Conservation (phyloP, 2,113 vertebrate species). For the Prionailurus viverrinus region DNA sequence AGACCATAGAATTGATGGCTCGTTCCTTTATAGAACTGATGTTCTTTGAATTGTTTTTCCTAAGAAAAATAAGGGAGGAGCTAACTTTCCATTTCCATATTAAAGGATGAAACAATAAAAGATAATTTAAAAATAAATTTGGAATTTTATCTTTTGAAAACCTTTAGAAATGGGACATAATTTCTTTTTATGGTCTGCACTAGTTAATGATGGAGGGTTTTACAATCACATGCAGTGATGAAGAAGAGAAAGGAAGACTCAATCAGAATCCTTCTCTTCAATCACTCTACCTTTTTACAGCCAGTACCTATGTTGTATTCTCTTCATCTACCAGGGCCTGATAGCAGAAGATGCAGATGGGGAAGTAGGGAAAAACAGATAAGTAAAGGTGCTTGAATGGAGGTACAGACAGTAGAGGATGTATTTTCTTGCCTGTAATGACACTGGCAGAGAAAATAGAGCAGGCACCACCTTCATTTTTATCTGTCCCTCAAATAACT, state of each 20-base stretch:
- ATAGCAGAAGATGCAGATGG: not conserved
- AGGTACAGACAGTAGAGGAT: not conserved
- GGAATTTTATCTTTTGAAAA: not conserved
- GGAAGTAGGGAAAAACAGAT: accelerated
- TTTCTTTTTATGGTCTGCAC: not conserved
- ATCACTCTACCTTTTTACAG: not conserved
- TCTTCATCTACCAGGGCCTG: not conserved
- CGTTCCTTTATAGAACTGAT: not conserved
- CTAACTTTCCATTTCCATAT: not conserved
- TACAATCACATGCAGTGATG: not conserved
- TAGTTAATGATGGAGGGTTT: not conserved
- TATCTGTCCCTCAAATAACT: conserved; percentile 25
- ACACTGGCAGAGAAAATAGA: conserved; percentile 48
- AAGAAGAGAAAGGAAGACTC: not conserved
- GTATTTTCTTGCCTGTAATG: not conserved
- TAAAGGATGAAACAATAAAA: not conserved
- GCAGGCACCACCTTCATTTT: not conserved
- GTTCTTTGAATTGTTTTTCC: not conserved
- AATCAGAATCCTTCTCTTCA: not conserved
- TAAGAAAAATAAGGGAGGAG: not conserved
- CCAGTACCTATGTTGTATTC: not conserved
- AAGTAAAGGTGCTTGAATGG: not conserved
- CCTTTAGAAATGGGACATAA: not conserved
- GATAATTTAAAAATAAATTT: conserved; percentile 13
- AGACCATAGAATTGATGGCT: not conserved